These are phyloP conservation scores for Meiosimyza decipiens DNA, from an alignment of 2,888 invertebrate species.

Conservation along the genomic window DNA sequence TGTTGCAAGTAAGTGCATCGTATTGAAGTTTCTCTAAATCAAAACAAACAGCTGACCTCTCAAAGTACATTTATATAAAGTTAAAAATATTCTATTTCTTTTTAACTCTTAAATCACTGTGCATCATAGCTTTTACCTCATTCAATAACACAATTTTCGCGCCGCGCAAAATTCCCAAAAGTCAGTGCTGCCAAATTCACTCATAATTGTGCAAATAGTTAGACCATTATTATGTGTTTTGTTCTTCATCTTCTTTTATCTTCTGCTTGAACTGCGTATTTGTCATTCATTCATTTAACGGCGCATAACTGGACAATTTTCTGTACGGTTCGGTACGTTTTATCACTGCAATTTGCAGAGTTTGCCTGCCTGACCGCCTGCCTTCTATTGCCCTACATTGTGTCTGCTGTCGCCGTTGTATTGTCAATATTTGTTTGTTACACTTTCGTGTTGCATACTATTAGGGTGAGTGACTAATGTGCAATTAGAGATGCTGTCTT, in stretches of 20 bases:
- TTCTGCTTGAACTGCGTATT: slow-evolving; percentile 16
- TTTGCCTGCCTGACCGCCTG: too few species aligned
- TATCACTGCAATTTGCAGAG: too few species aligned
- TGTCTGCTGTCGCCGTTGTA: background rate
- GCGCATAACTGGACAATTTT: too few species aligned
- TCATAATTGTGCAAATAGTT: slow-evolving; percentile 31
- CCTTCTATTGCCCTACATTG: too few species aligned
- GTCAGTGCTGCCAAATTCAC: slow-evolving; percentile 31
- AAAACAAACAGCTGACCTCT: too few species aligned
- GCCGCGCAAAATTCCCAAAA: slow-evolving; percentile 3
- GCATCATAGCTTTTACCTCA: background rate
- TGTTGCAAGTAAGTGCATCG: too few species aligned
- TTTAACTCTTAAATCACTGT: too few species aligned
- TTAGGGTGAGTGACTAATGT: slow-evolving; percentile 22
- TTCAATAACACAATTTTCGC: slow-evolving; percentile 18
- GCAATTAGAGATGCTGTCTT: slow-evolving; percentile 4
- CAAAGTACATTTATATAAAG: too few species aligned
- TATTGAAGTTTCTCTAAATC: too few species aligned
- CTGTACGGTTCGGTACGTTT: too few species aligned
- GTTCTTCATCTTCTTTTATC: slow-evolving; percentile 16
- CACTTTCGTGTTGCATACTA: slow-evolving; percentile 21
- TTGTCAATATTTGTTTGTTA: slow-evolving; percentile 28
- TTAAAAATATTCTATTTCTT: too few species aligned
- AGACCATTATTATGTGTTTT: slow-evolving; percentile 8
- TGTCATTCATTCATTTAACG: slow-evolving; percentile 1